Evolutionary conservation across 2,888 invertebrate genomes (phyloP).

Genomic region (Zonitis immaculata): DNA sequence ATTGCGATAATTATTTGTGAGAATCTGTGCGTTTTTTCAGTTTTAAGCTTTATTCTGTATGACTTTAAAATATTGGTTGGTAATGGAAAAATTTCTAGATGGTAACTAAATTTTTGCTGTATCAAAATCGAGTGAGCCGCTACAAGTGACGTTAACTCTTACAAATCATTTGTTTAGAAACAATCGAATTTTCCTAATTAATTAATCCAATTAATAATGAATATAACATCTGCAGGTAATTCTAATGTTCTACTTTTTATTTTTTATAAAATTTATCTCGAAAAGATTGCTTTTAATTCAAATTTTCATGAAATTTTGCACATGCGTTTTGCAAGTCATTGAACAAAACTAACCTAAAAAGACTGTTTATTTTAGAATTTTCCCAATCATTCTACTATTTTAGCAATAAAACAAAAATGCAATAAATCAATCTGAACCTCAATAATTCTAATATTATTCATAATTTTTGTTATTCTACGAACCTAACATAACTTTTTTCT

Average conservation of each 20-base stretch:
- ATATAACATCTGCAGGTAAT: slow-evolving; percentile 54
- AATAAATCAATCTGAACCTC: no score
- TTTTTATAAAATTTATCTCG: not conserved
- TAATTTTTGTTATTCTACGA: not conserved
- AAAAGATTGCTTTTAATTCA: slow-evolving; percentile 15
- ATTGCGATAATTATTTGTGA: no score
- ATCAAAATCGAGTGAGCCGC: not conserved
- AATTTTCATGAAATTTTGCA: slow-evolving; percentile 23
- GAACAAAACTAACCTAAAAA: slow-evolving; percentile 16
- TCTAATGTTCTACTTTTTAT: slow-evolving; percentile 4
- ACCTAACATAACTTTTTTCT: not conserved
- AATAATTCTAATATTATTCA: not conserved
- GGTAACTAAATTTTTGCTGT: not conserved
- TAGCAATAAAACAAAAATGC: not conserved
- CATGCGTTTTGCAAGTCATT: slow-evolving; percentile 41
- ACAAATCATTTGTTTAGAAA: not conserved
- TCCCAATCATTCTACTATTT: not conserved
- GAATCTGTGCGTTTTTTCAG: no score
- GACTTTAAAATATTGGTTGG: not conserved
- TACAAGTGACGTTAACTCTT: not conserved
- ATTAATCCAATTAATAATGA: slow-evolving; percentile 44
- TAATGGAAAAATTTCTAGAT: not conserved
- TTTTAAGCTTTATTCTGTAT: no score
- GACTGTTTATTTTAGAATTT: not conserved
- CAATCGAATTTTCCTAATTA: not conserved